Base-by-base conservation (phyloP, 2,797 vertebrate species). In the Cynodonichthys magdalenae region DNA sequence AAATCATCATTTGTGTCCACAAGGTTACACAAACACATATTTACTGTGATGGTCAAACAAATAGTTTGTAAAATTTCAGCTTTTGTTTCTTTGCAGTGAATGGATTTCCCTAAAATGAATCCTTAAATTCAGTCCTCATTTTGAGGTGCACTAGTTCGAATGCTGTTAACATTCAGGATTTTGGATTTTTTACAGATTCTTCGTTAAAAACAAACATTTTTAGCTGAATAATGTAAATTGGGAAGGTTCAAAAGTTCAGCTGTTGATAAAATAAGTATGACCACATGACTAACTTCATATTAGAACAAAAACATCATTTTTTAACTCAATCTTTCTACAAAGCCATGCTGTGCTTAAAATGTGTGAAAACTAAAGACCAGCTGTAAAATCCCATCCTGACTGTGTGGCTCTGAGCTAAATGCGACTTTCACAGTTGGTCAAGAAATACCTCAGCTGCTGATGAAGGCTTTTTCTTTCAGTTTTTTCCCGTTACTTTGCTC, bases 381-480 rank as follows among this genome's bases (percentile, higher is more conserved):
- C 82, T 77, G 75, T 69, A 77, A 77, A 75, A 57, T 72, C 67
- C 64, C 69, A 69, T 60, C 49, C 63, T 63, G 69, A 74, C 65
- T 46, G 55, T 67, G 58, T n/a, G 51, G 18, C 66, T 79, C 69
- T 66, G 80, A 74, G 82, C 63, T 63, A 57, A 69, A 80, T 84
- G 74, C 42, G 73, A 81, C 76, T 87, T 89, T 90, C 70, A 64
- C 90, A 89, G 71, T 89, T 79, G 84, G 85, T 89, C 71, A 51
- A 27, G 39, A 91, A 87, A 89, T 87, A 65, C 81, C 75, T 80
- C 77, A 60, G 78, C 70, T 61, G 73, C 75, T 41, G 68, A 84
- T 78, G 74, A 77, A 82, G 64, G 61, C 69, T 69, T 56, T 65
- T 61, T 66, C 11, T 39, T 74, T 56, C 52, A 83, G 68, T 77